Base-by-base conservation (phyloP, 2,888 invertebrate genomes). In the Exephanes ischioxanthus region DNA sequence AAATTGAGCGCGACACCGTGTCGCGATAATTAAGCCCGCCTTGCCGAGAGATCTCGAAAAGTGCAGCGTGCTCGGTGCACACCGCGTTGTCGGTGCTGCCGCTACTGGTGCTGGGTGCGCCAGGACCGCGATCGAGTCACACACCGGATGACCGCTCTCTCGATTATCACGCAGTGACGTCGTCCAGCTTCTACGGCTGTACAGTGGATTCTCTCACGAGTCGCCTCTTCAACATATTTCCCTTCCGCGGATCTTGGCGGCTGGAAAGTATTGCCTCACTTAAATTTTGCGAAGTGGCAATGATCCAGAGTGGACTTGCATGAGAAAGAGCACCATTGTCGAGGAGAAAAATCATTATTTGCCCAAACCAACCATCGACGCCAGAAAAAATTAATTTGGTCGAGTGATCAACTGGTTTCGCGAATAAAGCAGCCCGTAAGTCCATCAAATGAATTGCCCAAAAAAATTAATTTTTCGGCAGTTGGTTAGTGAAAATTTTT, bases 1-100 rank as follows among this genome's bases (percentile, higher is more conserved):
- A 89, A 89, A 91, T 90, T 87, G 88, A 89, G 87, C 88, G 88
- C 88, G 87, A 87, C 89, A 87, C 86, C 87, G 88, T 88, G 87
- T 88, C 88, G 84, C 85, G 89, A 90, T 90, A 90, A 90, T 90
- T 89, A 90, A 89, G 83, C 85, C 86, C 77, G 66, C 51, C 80
- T 76, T 33, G 68, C 72, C 80, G 61, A 75, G 77, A 84, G 71
- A 85, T 86, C 83, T 66, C 55, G 70, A 83, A 86, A 85, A 80
- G 80, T 82, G 72, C 81, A 61, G 61, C 63, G 63, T 26, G 67
- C 63, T 61, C 33, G 51, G 33, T 66, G 63, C 73, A 26, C 41
- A 30, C 61, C 61, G 68, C 81, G 72, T 84, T 71, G 80, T 77
- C 79, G 80, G 76, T 80, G 76, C 66, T 77, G 72, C 79, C 66